These are phyloP conservation scores for Parotocinclus haroldoi DNA, from an alignment of 2,797 vertebrate species.

Conservation along the genomic window DNA sequence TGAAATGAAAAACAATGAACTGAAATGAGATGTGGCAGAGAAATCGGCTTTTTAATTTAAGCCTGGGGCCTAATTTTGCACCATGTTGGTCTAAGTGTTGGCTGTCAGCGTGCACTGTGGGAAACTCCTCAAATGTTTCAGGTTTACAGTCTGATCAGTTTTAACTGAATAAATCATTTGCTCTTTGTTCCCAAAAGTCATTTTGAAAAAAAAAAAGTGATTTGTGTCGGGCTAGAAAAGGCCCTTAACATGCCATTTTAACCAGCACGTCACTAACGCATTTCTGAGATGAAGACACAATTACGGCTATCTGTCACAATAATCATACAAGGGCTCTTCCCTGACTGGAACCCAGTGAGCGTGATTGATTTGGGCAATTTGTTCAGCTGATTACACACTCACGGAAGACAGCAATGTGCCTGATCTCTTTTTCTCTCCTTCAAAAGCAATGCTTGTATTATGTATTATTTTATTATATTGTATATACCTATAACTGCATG, in stretches of 20 bases:
- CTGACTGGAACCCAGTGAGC: constrained; percentile 60
- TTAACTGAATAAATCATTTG: too few species aligned
- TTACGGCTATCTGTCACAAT: constrained; percentile 75
- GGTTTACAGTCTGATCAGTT: constrained; percentile 44
- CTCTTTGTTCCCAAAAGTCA: constrained; percentile 39
- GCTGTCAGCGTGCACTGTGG: constrained; percentile 45
- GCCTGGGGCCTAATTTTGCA: constrained; percentile 30
- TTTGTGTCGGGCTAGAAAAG: constrained; percentile 47
- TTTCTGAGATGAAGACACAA: constrained; percentile 71
- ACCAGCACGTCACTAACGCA: constrained; percentile 67
- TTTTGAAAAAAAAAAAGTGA: constrained; percentile 60
- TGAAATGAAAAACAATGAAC: constrained; percentile 36
- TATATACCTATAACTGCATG: constrained; percentile 40
- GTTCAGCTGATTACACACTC: constrained; percentile 73
- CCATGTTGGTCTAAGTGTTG: constrained; percentile 43
- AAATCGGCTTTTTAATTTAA: constrained; percentile 44
- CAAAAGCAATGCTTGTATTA: constrained; percentile 25
- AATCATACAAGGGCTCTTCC: constrained; percentile 74
- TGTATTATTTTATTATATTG: constrained; percentile 43
- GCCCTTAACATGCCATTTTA: constrained; percentile 64
- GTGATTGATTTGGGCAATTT: constrained; percentile 82
- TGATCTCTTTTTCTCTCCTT: constrained; percentile 26
- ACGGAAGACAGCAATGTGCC: constrained; percentile 57
- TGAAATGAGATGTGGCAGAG: constrained; percentile 19
- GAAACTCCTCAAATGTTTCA: constrained; percentile 58